phyloP scores from a whole-genome alignment of 2,888 invertebrate genomes.

The Catocala nupta region DNA sequence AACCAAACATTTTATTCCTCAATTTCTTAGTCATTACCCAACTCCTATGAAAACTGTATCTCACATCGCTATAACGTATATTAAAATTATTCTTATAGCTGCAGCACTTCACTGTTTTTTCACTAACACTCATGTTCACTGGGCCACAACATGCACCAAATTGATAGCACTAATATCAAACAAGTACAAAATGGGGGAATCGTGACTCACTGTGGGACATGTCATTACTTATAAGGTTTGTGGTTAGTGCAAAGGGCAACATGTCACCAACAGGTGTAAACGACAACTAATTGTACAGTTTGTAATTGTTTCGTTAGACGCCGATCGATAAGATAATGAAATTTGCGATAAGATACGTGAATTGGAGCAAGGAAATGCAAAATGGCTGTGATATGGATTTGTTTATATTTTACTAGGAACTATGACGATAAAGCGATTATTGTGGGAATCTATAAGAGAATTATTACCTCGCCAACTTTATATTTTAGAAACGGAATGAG shows the following conservation, averaged over 20 bases:
- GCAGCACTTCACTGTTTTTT: conserved; percentile 63
- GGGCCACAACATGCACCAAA: conserved; percentile 41
- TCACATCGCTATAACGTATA: conserved; percentile 61
- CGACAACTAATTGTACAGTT: conserved; percentile 21
- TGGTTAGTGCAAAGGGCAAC: not conserved
- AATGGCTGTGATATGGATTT: conserved; percentile 30
- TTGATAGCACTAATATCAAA: conserved; percentile 8
- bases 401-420: conserved; percentile 5
- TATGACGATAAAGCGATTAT: too few relatives aligned
- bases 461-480: too few relatives aligned
- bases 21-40: conserved; percentile 73
- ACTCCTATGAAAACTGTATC: conserved; percentile 63
- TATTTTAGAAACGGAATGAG: too few relatives aligned
- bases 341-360: conserved; percentile 71
- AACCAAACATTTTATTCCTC: conserved; percentile 60
- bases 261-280: not conserved
- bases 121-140: conserved; percentile 38
- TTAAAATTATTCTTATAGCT: conserved; percentile 56
- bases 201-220: conserved; percentile 28
- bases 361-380: conserved; percentile 74
- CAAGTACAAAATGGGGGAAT: conserved; percentile 12
- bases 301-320: conserved; percentile 36
- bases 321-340: conserved; percentile 47
- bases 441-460: too few relatives aligned
- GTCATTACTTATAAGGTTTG: not conserved